A percentile compares a stretch with the other conserved stretches of the same genome.
Evolutionary conservation across 2,797 vertebrate genomes (phyloP).

Genomic region (Scolopax bukidnonensis): DNA sequence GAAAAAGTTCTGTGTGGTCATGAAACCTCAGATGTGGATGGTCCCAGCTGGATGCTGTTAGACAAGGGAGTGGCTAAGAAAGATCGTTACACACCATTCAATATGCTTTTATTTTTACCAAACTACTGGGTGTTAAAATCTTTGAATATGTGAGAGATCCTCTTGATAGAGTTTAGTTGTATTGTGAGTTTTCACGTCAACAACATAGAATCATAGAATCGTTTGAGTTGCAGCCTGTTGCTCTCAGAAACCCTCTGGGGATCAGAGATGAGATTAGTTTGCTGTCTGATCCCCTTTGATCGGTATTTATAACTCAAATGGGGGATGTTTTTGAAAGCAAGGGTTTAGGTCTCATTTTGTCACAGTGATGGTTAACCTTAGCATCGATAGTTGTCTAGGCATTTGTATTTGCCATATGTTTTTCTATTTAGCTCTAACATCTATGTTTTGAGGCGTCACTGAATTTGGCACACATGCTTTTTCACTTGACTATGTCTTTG

Average conservation of each 20-base stretch:
- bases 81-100: neutral
- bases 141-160: neutral
- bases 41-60: neutral
- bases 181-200: neutral
- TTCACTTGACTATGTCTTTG: neutral
- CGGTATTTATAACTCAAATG: neutral
- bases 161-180: neutral
- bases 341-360: neutral
- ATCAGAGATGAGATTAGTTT: neutral
- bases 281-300: neutral
- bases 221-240: neutral
- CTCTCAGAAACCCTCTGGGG: neutral
- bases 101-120: neutral
- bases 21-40: neutral
- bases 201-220: neutral
- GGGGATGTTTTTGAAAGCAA: neutral
- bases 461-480: neutral
- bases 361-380: neutral
- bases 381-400: neutral
- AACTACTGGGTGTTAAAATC: neutral
- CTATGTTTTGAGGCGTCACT: neutral
- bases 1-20: neutral
- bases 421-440: neutral
- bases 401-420: constrained; percentile 2
- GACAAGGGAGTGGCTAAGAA: neutral